phyloP scores from a whole-genome alignment of 2,113 vertebrate species.

The Galemys pyrenaicus region DNA sequence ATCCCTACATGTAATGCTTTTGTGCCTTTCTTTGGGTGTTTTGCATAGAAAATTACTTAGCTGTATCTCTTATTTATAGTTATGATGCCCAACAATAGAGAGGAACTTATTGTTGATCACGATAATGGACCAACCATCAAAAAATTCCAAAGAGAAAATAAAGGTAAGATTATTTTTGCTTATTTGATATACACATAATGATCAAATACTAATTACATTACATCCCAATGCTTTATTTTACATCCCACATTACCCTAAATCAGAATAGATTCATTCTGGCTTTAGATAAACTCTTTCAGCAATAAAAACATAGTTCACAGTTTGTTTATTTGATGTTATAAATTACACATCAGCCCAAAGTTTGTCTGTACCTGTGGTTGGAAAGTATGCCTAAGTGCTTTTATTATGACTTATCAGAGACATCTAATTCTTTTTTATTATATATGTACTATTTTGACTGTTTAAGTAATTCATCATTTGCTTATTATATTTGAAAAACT shows the following conservation, averaged over 20 bases:
- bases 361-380: not conserved
- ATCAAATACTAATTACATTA: slow-evolving; percentile 4
- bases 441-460: not conserved
- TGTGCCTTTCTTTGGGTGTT: not conserved
- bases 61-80: slow-evolving; percentile 77
- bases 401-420: not conserved
- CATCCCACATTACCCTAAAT: not conserved
- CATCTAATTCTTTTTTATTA: not conserved
- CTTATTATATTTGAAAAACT: not conserved
- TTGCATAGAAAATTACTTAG: slow-evolving; percentile 42
- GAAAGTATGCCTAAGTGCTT: not conserved
- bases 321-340: slow-evolving; percentile 17
- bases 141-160: slow-evolving; percentile 91
- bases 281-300: slow-evolving; percentile 10
- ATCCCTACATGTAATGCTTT: not conserved
- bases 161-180: slow-evolving; percentile 86
- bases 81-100: slow-evolving; percentile 86
- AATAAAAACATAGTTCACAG: not conserved
- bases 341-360: not conserved
- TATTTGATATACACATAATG: slow-evolving; percentile 17
- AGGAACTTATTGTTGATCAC: slow-evolving; percentile 87
- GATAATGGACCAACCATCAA: slow-evolving; percentile 90
- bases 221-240: not conserved
- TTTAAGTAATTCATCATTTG: not conserved
- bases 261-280: not conserved